phyloP scores from a whole-genome alignment of 2,113 vertebrate genomes.

The Pomatostomus ruficeps region DNA sequence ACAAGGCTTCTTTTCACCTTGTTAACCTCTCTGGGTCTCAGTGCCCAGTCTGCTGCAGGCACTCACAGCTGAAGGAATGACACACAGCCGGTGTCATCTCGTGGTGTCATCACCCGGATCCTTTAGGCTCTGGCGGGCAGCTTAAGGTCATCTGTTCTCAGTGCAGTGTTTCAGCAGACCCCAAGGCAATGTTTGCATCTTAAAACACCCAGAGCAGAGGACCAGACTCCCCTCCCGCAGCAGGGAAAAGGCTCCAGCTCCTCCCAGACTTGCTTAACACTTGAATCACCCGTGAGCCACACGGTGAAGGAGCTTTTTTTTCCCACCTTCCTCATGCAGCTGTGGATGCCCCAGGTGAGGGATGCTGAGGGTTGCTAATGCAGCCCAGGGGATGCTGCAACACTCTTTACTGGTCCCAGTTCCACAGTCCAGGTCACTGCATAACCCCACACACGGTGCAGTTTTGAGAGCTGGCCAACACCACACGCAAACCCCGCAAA shows the following conservation, averaged over 20 bases:
- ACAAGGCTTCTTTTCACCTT: not conserved
- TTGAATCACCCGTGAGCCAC: not conserved
- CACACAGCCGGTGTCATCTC: not conserved
- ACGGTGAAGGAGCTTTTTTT: not conserved
- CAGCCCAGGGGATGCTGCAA: not conserved
- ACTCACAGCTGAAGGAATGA: not conserved
- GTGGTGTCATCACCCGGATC: not conserved
- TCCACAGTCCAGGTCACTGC: not conserved
- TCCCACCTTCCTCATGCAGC: not conserved
- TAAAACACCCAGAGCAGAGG: not conserved
- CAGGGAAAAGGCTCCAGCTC: not conserved
- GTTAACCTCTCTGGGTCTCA: not conserved
- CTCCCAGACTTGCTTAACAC: not conserved
- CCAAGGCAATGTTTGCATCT: not conserved
- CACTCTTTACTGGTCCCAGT: not conserved
- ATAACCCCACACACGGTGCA: rapidly evolving
- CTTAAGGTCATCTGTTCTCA: not conserved
- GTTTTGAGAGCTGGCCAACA: not conserved
- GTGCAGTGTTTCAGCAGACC: not conserved
- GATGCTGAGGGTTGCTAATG: not conserved
- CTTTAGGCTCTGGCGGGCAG: not conserved
- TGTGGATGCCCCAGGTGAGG: not conserved
- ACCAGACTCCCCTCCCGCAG: not conserved
- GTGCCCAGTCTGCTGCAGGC: not conserved
- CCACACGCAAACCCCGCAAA: not conserved